Evolutionary conservation across 2,888 invertebrate genomes (phyloP).

Genomic region (Macrosiphum euphorbiae): DNA sequence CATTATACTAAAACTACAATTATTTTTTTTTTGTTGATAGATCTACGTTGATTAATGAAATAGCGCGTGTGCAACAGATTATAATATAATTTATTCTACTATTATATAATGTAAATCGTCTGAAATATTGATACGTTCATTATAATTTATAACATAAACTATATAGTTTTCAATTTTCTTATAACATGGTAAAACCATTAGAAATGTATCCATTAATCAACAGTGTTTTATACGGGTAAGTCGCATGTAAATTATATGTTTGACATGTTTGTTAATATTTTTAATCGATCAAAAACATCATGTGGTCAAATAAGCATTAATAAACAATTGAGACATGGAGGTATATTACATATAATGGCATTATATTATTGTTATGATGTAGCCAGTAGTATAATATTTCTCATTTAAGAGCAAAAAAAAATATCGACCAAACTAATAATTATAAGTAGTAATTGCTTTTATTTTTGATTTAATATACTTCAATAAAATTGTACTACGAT

Average conservation of each 20-base stretch:
- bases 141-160: background rate
- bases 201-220: constrained; percentile 43
- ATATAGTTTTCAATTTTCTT: constrained; percentile 1
- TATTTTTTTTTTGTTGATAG: background rate
- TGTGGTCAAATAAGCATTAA: background rate
- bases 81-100: constrained; percentile 33
- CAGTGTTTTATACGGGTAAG: constrained; percentile 9
- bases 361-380: background rate
- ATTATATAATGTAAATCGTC: constrained; percentile 15
- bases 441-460: background rate
- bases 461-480: background rate
- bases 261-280: constrained; percentile 37
- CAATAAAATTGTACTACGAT: background rate
- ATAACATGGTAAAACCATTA: constrained; percentile 32
- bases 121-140: constrained; percentile 7
- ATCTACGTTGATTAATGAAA: constrained; percentile 54
- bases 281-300: constrained; percentile 41
- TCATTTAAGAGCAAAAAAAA: background rate
- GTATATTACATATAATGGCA: background rate
- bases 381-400: background rate
- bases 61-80: background rate
- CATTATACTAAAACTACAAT: constrained; percentile 1
- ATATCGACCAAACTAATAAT: background rate
- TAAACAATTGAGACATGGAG: background rate
- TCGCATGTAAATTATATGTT: constrained; percentile 32